Percentiles rank a stretch among this genome's conserved stretches.
These are phyloP conservation scores for Sparidentex hasta DNA, from an alignment of 2,797 vertebrate genomes.

Conservation along the genomic window DNA sequence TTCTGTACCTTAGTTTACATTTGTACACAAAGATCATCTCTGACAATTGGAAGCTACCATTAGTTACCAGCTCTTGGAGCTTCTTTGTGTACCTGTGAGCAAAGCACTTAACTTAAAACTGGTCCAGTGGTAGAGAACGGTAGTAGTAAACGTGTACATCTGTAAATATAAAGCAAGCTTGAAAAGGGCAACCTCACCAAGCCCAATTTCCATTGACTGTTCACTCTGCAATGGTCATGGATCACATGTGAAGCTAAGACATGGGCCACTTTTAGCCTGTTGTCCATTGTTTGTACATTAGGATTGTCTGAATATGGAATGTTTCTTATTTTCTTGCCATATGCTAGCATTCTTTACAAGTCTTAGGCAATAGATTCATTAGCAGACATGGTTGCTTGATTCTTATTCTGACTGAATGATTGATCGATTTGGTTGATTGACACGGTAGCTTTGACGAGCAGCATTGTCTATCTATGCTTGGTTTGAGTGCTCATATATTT, in stretches of 20 bases:
- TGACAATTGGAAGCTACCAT: not conserved
- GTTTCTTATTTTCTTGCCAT: slow-evolving; percentile 61
- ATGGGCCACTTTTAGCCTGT: slow-evolving; percentile 48
- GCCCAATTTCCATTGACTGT: not conserved
- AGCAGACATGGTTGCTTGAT: slow-evolving; percentile 40
- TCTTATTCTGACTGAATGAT: slow-evolving; percentile 51
- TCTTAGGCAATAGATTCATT: slow-evolving; percentile 41
- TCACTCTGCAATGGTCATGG: not conserved
- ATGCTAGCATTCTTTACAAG: slow-evolving; percentile 48
- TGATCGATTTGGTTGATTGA: slow-evolving; percentile 31
- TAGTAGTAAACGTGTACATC: not conserved
- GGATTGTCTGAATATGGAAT: slow-evolving; percentile 73
- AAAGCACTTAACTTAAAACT: slow-evolving; percentile 7
- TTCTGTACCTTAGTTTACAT: not conserved
- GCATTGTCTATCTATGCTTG: slow-evolving; percentile 39
- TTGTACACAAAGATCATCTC: not conserved
- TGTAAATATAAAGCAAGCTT: not conserved
- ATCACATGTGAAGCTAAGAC: slow-evolving; percentile 6
- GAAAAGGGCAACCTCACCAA: no score
- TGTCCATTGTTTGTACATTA: slow-evolving; percentile 57
- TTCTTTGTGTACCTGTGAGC: not conserved
- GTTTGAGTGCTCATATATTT: slow-evolving; percentile 60
- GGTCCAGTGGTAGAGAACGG: not conserved
- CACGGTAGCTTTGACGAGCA: slow-evolving; percentile 19
- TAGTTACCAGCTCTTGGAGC: not conserved